Evolutionary conservation across 2,888 invertebrate genomes (phyloP).

Genomic region (Ophion ellenae): DNA sequence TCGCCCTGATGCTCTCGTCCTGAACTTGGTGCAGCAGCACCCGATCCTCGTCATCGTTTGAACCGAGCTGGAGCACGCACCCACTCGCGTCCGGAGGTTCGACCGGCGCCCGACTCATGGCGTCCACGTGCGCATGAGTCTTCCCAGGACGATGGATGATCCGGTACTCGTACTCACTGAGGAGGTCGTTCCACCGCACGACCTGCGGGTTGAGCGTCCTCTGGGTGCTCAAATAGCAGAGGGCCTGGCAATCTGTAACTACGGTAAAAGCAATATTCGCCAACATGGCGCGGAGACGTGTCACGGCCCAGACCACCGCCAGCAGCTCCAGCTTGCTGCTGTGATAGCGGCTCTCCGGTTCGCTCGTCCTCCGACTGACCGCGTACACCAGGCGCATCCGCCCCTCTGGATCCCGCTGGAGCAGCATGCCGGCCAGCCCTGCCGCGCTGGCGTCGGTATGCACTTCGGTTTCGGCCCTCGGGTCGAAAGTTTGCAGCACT

Average conservation of each 20-base stretch:
- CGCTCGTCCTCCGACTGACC: neutral
- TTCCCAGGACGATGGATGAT: constrained; percentile 65
- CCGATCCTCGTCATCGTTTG: constrained; percentile 21
- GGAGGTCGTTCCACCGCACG: constrained; percentile 59
- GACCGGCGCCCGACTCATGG: constrained; percentile 63
- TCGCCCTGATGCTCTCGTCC: neutral
- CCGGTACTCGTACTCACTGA: constrained; percentile 66
- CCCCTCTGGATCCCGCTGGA: neutral
- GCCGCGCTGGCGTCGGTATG: constrained; percentile 42
- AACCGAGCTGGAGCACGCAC: neutral
- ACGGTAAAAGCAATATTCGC: constrained; percentile 64
- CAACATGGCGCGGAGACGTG: constrained; percentile 30
- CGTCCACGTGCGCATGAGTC: constrained; percentile 66
- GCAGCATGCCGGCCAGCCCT: neutral
- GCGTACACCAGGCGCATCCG: neutral
- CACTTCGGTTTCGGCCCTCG: constrained; percentile 47
- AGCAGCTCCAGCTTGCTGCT: too few relatives aligned
- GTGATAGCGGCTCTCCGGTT: too few relatives aligned
- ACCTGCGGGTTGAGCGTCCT: constrained; percentile 69
- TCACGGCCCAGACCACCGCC: too few relatives aligned
- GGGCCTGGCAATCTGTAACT: constrained; percentile 69
- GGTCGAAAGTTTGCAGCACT: constrained; percentile 38
- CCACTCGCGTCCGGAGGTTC: neutral
- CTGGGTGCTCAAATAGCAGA: constrained; percentile 67
- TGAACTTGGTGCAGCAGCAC: neutral